Conservation (phyloP, 2,797 vertebrate genomes). For the Thalassophryne amazonica region DNA sequence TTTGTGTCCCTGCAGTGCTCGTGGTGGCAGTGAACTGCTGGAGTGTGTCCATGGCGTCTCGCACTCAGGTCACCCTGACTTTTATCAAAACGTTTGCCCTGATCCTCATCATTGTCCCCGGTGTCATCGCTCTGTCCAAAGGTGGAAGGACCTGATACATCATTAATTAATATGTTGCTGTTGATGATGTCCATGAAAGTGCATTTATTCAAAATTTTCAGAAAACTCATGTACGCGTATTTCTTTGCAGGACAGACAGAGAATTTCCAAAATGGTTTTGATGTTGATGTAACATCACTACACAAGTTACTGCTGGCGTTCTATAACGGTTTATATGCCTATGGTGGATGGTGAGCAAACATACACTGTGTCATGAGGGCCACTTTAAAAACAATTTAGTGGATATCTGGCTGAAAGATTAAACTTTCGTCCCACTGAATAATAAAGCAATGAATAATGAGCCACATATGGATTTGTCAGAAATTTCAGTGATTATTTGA, state of each 20-base stretch:
- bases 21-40: constrained; percentile 81
- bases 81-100: constrained; percentile 78
- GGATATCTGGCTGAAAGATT: too few species aligned
- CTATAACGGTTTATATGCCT: constrained; percentile 89
- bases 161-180: too few species aligned
- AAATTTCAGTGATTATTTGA: too few species aligned
- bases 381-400: neutral
- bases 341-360: constrained; percentile 85
- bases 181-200: too few species aligned
- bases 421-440: too few species aligned
- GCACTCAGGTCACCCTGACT: constrained; percentile 74
- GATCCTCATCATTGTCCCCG: constrained; percentile 80
- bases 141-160: constrained; percentile 68
- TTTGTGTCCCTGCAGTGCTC: constrained; percentile 56
- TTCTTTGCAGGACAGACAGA: constrained; percentile 77
- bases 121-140: constrained; percentile 71
- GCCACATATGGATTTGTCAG: too few species aligned
- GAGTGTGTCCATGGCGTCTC: constrained; percentile 78
- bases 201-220: too few species aligned
- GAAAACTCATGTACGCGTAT: too few species aligned
- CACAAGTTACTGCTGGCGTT: constrained; percentile 87
- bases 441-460: too few species aligned
- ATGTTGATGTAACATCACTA: constrained; percentile 68
- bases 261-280: constrained; percentile 85
- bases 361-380: neutral